Percentiles rank a stretch among this genome's conserved stretches.
phyloP scores from a whole-genome alignment of 2,888 invertebrate species.

The Tortrix viridana region DNA sequence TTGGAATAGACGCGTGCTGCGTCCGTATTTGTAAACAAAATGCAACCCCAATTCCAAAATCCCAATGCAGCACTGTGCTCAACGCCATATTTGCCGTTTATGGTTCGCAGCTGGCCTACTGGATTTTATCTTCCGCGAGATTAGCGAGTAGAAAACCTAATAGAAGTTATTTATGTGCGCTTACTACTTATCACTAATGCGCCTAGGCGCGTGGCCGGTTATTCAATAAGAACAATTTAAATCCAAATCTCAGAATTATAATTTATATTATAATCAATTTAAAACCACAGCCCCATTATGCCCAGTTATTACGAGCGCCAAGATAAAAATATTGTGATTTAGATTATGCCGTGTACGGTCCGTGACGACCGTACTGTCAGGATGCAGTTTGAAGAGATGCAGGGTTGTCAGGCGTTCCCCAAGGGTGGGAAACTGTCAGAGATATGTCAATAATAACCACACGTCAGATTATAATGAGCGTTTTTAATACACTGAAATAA shows the following conservation, averaged over 20 bases:
- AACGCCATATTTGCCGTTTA: background rate
- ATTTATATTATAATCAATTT: constrained; percentile 33
- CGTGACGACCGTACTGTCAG: no score
- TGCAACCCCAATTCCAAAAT: background rate
- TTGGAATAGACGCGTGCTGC: background rate
- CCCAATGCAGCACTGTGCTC: background rate
- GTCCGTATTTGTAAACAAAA: background rate
- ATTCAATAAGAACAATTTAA: constrained; percentile 58
- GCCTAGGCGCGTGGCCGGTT: constrained; percentile 67
- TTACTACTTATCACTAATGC: constrained; percentile 65
- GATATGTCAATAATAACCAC: no score
- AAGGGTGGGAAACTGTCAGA: no score
- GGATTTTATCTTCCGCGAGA: constrained; percentile 50
- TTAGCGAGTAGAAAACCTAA: constrained; percentile 69
- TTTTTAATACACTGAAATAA: no score
- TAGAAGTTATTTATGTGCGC: constrained; percentile 70
- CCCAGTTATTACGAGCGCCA: constrained; percentile 15
- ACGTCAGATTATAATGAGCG: no score
- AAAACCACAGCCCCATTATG: constrained; percentile 30
- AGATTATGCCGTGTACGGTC: no score
- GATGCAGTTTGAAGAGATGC: no score
- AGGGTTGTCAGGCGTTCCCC: no score
- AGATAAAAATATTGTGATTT: constrained; percentile 28
- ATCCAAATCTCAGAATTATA: constrained; percentile 25
- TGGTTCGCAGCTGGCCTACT: constrained; percentile 29